Evolutionary conservation across 1,140 invertebrate genomes (phyloP).

Genomic region (Megalonaias nervosa): DNA sequence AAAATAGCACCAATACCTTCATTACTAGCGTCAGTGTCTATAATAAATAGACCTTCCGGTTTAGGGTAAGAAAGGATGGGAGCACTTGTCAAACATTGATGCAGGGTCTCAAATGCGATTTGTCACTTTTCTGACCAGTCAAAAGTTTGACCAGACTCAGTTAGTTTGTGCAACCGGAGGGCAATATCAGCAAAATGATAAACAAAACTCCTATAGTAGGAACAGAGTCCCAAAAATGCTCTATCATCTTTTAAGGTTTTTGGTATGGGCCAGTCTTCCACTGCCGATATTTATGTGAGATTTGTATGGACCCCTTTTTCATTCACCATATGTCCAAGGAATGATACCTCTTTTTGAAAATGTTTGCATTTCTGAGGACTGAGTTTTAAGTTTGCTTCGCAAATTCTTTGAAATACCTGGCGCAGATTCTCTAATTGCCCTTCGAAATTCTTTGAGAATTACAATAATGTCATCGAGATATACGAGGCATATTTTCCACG

Average conservation of each 20-base stretch:
- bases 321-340: constrained; percentile 6
- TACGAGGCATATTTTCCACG: no score
- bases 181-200: background rate
- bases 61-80: constrained; percentile 28
- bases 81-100: constrained; percentile 3
- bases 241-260: background rate
- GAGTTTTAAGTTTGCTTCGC: no score
- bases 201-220: constrained; percentile 4
- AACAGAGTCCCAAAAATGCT: background rate
- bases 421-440: no score
- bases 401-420: no score
- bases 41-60: background rate
- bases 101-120: constrained; percentile 1
- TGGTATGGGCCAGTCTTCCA: constrained; percentile 4
- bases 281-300: background rate
- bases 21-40: constrained; percentile 27
- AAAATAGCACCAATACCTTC: background rate
- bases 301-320: background rate
- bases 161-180: background rate
- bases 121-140: background rate
- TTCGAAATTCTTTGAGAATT: no score
- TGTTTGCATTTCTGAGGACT: background rate
- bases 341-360: constrained; percentile 1
- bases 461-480: no score
- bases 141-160: background rate